Evolutionary conservation across 1,140 invertebrate genomes (phyloP), one percentile per base, ranked within the genome.

Genomic region (Drosophila asahinai): DNA sequence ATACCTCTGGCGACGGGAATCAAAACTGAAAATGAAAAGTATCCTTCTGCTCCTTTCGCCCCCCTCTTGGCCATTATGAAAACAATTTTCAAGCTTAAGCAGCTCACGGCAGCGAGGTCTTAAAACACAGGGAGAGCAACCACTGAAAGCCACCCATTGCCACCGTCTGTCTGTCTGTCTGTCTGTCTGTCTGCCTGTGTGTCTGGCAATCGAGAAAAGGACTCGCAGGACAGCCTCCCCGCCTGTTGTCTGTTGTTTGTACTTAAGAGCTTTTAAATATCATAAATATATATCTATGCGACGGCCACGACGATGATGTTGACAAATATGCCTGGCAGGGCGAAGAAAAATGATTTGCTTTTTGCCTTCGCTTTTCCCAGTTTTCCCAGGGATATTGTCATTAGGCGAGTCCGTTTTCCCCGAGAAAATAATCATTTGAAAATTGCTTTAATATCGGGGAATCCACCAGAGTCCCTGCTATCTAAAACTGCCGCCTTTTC

Each of bases 81-180:
- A 89, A 91, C 84, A 91, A 91, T 91, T 89, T 91, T 76, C 89
- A 91, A 82, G 89, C 89, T 91, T 91, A 91, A 91, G 87, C 87
- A 87, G 87, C 87, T 91, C 84, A 81, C 83, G 81, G 60, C 80
- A 75, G 59, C 59, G 73, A 65, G 78, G 60, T 65, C 66, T 65
- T 68, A 63, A 49, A 66, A 68, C 59, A 48, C 58, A 65, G 45
- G 22, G 22, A 57, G 70, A 66, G 36, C 77, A 64, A 49, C 80
- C 38, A 59, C 62, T 61, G 73, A 61, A 47, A 45, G 47, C 57
- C 27, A 57, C 17, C 49, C 61, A 59, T n/a, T n/a, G 25, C 45
- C 61, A 25, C 22, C 22, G 22, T 25, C 22, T 25, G 22, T 25
- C 22, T 25, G 22, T 3, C 3, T 47, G 72, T 76, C 52, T 78